Evolutionary conservation across 1,140 invertebrate species (phyloP).

Genomic region (Drosophila truncata): DNA sequence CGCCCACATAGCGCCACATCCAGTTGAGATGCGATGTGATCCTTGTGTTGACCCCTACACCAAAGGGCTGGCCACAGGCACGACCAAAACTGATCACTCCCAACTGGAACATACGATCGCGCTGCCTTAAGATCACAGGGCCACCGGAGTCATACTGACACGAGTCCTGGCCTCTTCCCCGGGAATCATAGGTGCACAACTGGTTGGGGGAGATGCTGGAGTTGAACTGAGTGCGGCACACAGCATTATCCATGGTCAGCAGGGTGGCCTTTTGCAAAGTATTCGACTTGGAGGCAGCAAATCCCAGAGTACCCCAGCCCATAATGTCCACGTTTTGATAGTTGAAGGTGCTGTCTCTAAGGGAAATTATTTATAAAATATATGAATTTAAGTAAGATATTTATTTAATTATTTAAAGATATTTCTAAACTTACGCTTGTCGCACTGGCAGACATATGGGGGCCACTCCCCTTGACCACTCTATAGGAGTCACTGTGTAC

Average conservation of each 20-base stretch:
- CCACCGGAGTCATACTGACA: constrained; percentile 83
- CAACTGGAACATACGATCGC: constrained; percentile 78
- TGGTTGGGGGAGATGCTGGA: constrained; percentile 47
- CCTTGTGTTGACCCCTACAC: constrained; percentile 89
- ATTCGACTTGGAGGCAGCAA: constrained; percentile 67
- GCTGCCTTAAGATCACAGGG: constrained; percentile 62
- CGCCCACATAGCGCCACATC: constrained; percentile 85
- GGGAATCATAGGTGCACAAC: constrained; percentile 71
- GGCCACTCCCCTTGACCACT: constrained; percentile 74
- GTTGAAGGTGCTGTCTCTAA: constrained; percentile 42
- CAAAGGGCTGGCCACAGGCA: constrained; percentile 86
- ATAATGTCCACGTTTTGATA: constrained; percentile 62
- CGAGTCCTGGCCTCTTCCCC: constrained; percentile 65
- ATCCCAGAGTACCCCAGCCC: constrained; percentile 78
- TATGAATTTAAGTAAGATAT: background rate
- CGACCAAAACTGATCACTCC: constrained; percentile 89
- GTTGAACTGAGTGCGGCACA: constrained; percentile 58
- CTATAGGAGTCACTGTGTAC: constrained; percentile 44
- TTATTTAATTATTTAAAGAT: background rate
- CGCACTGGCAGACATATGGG: constrained; percentile 75
- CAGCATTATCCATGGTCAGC: constrained; percentile 58
- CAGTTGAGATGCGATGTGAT: constrained; percentile 89
- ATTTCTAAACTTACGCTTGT: constrained; percentile 51
- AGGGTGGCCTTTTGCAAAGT: constrained; percentile 69
- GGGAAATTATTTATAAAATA: background rate